Conservation (phyloP, 2,113 vertebrate genomes). For the Myotis davidii region DNA sequence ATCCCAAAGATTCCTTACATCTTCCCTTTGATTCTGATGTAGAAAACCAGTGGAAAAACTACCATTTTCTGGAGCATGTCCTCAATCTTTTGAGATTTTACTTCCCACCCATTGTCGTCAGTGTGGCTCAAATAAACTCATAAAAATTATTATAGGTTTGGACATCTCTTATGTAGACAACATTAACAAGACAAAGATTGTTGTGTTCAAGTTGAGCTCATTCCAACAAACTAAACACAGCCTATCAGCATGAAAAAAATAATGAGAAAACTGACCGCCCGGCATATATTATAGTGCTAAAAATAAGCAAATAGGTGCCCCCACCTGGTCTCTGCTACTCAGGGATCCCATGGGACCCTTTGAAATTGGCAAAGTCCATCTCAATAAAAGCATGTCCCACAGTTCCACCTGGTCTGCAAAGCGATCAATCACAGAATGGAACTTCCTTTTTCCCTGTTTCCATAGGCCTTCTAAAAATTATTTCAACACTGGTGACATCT, state of each 20-base stretch:
- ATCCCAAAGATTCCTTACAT: neutral
- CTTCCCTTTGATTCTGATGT: neutral
- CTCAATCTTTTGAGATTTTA: neutral
- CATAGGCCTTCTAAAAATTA: neutral
- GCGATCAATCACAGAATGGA: neutral
- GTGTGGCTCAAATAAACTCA: neutral
- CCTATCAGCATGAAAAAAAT: neutral
- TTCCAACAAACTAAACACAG: neutral
- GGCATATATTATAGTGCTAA: neutral
- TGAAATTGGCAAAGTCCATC: neutral
- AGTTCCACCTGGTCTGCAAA: neutral
- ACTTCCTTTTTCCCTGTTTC: neutral
- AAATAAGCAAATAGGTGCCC: neutral
- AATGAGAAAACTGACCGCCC: neutral
- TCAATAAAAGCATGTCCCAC: accelerated
- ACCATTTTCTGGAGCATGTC: neutral
- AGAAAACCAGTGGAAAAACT: neutral
- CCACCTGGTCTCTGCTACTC: neutral
- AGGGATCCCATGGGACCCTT: neutral
- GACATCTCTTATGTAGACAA: neutral
- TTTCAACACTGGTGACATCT: neutral
- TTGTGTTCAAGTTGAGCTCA: neutral
- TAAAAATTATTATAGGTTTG: neutral
- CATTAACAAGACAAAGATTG: neutral
- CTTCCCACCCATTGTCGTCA: neutral